phyloP scores from a whole-genome alignment of 2,797 vertebrate genomes.

The Telmatherina bonti region DNA sequence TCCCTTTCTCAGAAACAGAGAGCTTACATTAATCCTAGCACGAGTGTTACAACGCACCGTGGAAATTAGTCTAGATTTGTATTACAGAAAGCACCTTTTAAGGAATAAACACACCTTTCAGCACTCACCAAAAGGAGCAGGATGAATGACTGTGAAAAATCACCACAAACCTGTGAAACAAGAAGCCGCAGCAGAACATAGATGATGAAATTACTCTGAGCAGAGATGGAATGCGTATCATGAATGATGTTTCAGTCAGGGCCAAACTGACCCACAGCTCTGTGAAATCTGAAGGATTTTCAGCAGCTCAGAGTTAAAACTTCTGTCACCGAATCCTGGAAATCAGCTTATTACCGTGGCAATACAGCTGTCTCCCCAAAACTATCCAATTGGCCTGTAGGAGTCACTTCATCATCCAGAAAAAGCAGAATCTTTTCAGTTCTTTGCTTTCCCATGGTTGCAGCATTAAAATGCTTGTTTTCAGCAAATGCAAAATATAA shows the following conservation, averaged over 20 bases:
- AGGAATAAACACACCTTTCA: constrained; percentile 55
- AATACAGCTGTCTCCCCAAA: constrained; percentile 72
- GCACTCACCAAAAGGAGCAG: constrained; percentile 35
- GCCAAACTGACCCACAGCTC: constrained; percentile 69
- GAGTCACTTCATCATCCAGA: constrained; percentile 46
- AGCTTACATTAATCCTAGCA: constrained; percentile 47
- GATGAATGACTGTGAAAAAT: constrained; percentile 71
- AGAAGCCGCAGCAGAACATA: constrained; percentile 60
- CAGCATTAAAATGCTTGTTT: neutral
- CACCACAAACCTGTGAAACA: constrained; percentile 70
- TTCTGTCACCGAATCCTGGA: constrained; percentile 70
- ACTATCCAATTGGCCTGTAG: constrained; percentile 42
- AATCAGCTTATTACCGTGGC: constrained; percentile 68
- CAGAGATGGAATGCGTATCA: constrained; percentile 75
- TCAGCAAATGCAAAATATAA: neutral
- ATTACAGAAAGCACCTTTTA: constrained; percentile 56
- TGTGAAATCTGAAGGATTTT: constrained; percentile 79
- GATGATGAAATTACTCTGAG: constrained; percentile 73
- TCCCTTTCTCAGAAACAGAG: constrained; percentile 71
- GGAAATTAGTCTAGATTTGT: constrained; percentile 55
- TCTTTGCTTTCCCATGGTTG: neutral
- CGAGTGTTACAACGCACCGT: constrained; percentile 44
- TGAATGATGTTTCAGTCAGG: constrained; percentile 70
- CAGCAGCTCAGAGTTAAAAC: constrained; percentile 66
- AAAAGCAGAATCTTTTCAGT: neutral